Evolutionary conservation across 2,797 vertebrate genomes (phyloP), one percentile per base, ranked within the genome.

Genomic region (Peromyscus nudipes): DNA sequence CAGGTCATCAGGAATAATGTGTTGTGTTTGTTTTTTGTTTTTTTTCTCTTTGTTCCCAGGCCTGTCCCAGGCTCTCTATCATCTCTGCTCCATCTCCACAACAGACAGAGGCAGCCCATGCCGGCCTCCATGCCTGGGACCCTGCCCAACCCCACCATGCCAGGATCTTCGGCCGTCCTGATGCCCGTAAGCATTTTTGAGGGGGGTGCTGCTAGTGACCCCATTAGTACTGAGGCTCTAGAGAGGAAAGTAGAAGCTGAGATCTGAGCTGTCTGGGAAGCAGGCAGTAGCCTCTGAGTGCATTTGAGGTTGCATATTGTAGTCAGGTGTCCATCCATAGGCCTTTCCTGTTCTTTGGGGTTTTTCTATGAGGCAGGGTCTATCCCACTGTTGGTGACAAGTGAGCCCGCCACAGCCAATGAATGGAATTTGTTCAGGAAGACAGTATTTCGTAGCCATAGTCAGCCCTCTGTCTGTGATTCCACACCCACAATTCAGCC

Each of bases 111-210:
- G 99, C 99, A 99, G 98, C 99, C 99, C 96, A 99, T 99, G 99
- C 99, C 99, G 98, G 99, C 99, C 98, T 99, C 99, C 98, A 99
- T 99, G 99, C 99, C 99, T 62, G 99, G 99, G 98, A 99, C 99
- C 37, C 99, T 99, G 98, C 99, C 99, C 97, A 99, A 99, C 98
- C 99, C 99, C 0, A 99, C 99, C 94, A 99, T 99, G 99, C 99
- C 99, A 1, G 99, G 99, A 98, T 99, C 99, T 97, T 99, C 99
- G 0, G 99, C 99, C 79, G 99, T 99, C 84, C 98, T 99, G 97
- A 99, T 99, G 99, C 99, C 99, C 80, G 99, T 99, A 99, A 99
- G 99, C 99, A 75, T 91, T 69, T 73, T 69, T 76, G 43, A 49
- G 62, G 40, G 67, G 34, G 83, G 14, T n/a, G 75, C 64, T 89